A percentile compares a stretch with the other conserved stretches of the same genome.
phyloP scores from a whole-genome alignment of 2,113 vertebrate species.

The Ginglymostoma cirratum region DNA sequence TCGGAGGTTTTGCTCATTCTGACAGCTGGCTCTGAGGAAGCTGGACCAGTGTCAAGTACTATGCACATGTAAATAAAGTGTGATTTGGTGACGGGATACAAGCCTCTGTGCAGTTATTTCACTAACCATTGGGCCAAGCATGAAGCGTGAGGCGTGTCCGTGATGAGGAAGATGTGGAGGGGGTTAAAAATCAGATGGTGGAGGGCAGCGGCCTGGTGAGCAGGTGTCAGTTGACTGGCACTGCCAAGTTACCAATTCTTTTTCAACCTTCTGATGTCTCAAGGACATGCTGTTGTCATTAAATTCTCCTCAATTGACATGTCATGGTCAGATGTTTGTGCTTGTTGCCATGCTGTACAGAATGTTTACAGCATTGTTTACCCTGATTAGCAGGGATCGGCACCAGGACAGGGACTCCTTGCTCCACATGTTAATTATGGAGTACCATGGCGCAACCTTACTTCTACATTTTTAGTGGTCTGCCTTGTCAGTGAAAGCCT shows the following conservation, averaged over 20 bases:
- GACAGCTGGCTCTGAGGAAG: too few relatives aligned
- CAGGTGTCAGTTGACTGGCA: background rate
- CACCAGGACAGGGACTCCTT: background rate
- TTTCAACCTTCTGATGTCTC: background rate
- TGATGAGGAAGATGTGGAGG: background rate
- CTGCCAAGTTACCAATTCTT: background rate
- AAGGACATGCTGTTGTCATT: constrained; percentile 11
- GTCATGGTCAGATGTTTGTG: constrained; percentile 30
- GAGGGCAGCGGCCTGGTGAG: too few relatives aligned
- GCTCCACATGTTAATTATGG: background rate
- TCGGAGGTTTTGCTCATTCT: too few relatives aligned
- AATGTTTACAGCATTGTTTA: constrained; percentile 29
- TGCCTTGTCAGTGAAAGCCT: background rate
- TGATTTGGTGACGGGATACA: too few relatives aligned
- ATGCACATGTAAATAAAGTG: too few relatives aligned
- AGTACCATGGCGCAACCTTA: background rate
- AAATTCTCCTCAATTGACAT: background rate
- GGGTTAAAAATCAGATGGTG: background rate
- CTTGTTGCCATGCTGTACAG: constrained; percentile 12
- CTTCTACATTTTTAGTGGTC: background rate
- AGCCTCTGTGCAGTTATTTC: too few relatives aligned
- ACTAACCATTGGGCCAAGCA: background rate
- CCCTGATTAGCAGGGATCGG: background rate
- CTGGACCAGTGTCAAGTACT: too few relatives aligned
- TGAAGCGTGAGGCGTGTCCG: background rate